Evolutionary conservation across 2,888 invertebrate genomes (phyloP).

Genomic region (Piscicola geometra): DNA sequence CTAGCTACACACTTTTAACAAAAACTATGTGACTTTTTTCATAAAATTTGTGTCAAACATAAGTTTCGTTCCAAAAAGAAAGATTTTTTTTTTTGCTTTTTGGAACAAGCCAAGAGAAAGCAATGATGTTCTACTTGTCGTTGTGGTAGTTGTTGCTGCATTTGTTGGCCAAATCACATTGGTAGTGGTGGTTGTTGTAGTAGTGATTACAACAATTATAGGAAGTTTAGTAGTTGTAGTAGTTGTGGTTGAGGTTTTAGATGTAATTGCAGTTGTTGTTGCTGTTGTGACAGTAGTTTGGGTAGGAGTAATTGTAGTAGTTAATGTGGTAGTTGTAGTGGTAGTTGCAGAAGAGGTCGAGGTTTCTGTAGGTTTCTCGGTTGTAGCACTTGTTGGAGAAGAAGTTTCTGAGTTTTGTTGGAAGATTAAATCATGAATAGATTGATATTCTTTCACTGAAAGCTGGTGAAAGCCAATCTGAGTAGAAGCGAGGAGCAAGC

Average conservation of each 20-base stretch:
- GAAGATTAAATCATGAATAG: too few relatives aligned
- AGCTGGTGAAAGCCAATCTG: too few relatives aligned
- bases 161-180: neutral
- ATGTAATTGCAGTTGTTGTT: neutral
- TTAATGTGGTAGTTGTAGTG: slow-evolving; percentile 1
- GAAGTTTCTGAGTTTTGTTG: too few relatives aligned
- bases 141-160: slow-evolving; percentile 1
- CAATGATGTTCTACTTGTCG: neutral
- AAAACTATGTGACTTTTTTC: too few relatives aligned
- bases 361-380: neutral
- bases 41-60: too few relatives aligned
- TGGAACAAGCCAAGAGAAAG: too few relatives aligned
- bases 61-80: too few relatives aligned
- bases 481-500: too few relatives aligned
- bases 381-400: neutral
- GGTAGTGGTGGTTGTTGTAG: slow-evolving; percentile 13
- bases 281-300: neutral
- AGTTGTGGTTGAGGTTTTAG: slow-evolving; percentile 1
- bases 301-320: neutral
- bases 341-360: slow-evolving; percentile 1
- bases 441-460: too few relatives aligned
- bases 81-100: too few relatives aligned
- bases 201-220: slow-evolving; percentile 1
- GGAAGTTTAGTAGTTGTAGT: slow-evolving; percentile 1
- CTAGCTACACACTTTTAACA: too few relatives aligned